phyloP scores from a whole-genome alignment of 1,140 invertebrate species.

The Antheraea mylitta region DNA sequence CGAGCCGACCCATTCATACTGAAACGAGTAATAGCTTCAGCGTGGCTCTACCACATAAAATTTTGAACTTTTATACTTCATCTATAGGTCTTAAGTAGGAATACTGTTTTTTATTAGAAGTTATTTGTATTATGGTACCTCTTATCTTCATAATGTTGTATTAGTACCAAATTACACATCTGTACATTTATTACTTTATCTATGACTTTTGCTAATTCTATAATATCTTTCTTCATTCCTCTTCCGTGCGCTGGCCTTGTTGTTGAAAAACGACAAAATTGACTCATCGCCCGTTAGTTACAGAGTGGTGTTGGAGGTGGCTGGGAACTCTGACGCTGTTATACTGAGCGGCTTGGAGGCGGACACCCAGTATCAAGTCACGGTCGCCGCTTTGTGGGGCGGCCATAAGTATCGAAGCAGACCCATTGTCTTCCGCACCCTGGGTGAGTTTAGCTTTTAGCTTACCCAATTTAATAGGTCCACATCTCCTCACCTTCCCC shows the following conservation, averaged over 20 bases:
- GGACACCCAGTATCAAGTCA: slow-evolving; percentile 92
- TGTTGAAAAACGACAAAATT: slow-evolving; percentile 63
- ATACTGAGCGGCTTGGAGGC: slow-evolving; percentile 88
- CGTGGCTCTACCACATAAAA: too few species aligned
- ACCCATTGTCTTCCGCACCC: slow-evolving; percentile 91
- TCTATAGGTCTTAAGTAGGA: too few species aligned
- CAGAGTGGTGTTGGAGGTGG: slow-evolving; percentile 92
- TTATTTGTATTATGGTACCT: too few species aligned
- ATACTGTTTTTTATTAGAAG: too few species aligned
- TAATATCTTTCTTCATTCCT: slow-evolving; percentile 39
- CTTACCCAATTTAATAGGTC: too few species aligned
- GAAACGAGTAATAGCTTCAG: too few species aligned
- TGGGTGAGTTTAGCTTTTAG: slow-evolving; percentile 82
- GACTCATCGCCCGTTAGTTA: slow-evolving; percentile 85
- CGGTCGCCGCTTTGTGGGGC: slow-evolving; percentile 88
- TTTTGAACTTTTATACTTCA: too few species aligned
- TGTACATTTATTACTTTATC: not conserved
- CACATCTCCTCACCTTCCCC: too few species aligned
- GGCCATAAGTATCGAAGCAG: slow-evolving; percentile 89
- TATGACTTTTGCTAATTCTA: not conserved
- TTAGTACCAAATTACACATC: too few species aligned
- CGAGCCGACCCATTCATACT: too few species aligned
- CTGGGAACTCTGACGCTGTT: slow-evolving; percentile 90
- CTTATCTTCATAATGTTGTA: too few species aligned
- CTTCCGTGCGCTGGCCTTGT: slow-evolving; percentile 38